A percentile compares a stretch with the other conserved stretches of the same genome.
Conservation (phyloP, 2,888 invertebrate genomes). For the Eristalinus sepulchralis region DNA sequence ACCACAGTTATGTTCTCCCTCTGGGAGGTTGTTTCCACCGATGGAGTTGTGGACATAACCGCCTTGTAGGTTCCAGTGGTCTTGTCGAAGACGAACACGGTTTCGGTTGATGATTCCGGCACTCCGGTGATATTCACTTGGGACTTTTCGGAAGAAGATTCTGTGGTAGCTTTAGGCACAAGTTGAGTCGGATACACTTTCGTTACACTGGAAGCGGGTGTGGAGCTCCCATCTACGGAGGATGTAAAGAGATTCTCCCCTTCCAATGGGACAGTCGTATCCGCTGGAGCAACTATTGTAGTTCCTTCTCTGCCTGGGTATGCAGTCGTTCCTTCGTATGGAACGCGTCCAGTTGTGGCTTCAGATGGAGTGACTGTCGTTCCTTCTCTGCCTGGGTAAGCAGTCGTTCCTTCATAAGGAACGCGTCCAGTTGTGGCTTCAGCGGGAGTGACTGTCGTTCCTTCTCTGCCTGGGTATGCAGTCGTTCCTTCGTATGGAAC, state of each 20-base stretch:
- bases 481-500: background rate
- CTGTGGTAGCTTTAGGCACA: background rate
- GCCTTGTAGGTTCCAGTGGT: background rate
- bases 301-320: background rate
- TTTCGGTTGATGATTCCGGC: background rate
- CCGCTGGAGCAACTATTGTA: background rate
- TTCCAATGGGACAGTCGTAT: background rate
- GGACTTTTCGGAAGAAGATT: background rate
- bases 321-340: conserved; percentile 6
- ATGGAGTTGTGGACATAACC: background rate
- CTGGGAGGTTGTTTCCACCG: background rate
- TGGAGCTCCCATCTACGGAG: background rate
- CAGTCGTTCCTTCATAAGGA: background rate
- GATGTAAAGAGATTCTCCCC: background rate
- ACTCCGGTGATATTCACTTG: background rate
- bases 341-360: background rate
- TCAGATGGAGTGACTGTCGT: conserved; percentile 19
- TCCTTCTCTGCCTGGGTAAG: background rate
- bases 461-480: conserved; percentile 6
- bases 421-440: conserved; percentile 8
- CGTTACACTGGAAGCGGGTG: background rate
- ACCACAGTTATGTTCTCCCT: background rate
- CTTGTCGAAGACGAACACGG: background rate
- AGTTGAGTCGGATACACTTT: too few species aligned
- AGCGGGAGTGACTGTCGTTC: background rate